Conservation (phyloP, 2,797 vertebrate genomes). For the Gila robusta region DNA sequence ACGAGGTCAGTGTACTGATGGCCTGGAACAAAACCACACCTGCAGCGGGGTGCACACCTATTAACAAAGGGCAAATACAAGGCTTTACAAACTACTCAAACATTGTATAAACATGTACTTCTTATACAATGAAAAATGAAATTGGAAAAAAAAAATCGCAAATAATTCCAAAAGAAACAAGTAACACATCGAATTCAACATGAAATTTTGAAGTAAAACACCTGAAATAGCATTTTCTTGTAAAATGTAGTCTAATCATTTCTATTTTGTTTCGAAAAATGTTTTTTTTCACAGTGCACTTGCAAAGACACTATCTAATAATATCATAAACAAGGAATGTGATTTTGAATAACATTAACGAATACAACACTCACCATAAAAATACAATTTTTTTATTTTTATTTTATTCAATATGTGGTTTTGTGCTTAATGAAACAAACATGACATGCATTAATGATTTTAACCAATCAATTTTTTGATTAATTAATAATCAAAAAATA, state of each 20-base stretch:
- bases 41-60: neutral
- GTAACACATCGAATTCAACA: neutral
- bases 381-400: neutral
- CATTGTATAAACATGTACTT: neutral
- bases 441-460: neutral
- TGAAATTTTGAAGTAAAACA: neutral
- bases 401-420: neutral
- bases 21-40: conserved; percentile 23
- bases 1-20: neutral
- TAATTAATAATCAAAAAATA: neutral
- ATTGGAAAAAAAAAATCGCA: no score
- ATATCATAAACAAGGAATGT: neutral
- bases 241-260: neutral
- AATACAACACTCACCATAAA: neutral
- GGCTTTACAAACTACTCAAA: neutral
- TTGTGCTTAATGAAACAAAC: neutral
- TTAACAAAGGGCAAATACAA: conserved; percentile 9
- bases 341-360: neutral
- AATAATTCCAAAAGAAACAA: neutral
- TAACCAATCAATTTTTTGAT: neutral
- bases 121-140: neutral
- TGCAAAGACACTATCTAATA: no score
- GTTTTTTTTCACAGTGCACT: neutral
- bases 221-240: neutral
- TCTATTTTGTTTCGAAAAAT: neutral